Percentiles rank a stretch among this genome's conserved stretches.
Evolutionary conservation across 1,140 invertebrate species (phyloP).

Genomic region (Halesus radiatus): DNA sequence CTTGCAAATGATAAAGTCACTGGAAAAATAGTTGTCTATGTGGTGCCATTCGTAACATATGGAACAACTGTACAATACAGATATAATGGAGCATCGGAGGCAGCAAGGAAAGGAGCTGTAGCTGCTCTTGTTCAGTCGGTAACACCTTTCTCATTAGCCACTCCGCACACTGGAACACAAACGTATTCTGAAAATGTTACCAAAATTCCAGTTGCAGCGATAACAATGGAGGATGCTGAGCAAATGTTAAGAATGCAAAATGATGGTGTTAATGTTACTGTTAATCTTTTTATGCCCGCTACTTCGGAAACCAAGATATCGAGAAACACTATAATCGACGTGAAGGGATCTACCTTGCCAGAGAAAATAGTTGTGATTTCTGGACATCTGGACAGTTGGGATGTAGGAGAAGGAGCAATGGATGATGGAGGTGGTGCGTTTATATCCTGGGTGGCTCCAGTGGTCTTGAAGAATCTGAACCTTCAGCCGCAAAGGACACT

Average conservation of each 20-base stretch:
- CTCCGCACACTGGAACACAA: conserved; percentile 77
- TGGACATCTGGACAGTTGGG: conserved; percentile 87
- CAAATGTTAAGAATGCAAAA: conserved; percentile 75
- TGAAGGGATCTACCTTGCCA: conserved; percentile 69
- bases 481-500: conserved; percentile 78
- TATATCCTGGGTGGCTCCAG: conserved; percentile 79
- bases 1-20: conserved; percentile 61
- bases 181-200: conserved; percentile 70
- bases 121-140: conserved; percentile 79
- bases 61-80: conserved; percentile 72
- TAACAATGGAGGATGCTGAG: conserved; percentile 82
- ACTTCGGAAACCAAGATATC: conserved; percentile 63
- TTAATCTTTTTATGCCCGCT: conserved; percentile 61
- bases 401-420: conserved; percentile 84
- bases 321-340: conserved; percentile 78
- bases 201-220: conserved; percentile 80
- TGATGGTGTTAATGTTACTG: conserved; percentile 60
- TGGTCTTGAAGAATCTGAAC: conserved; percentile 74
- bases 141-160: conserved; percentile 78
- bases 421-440: conserved; percentile 85
- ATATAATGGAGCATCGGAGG: conserved; percentile 70
- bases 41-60: conserved; percentile 75
- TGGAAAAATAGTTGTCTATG: conserved; percentile 82
- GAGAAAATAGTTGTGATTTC: conserved; percentile 78
- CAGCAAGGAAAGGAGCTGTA: conserved; percentile 78